A percentile compares a stretch with the other conserved stretches of the same genome.
Conservation (phyloP, 2,113 vertebrate species). For the Axis porcinus region DNA sequence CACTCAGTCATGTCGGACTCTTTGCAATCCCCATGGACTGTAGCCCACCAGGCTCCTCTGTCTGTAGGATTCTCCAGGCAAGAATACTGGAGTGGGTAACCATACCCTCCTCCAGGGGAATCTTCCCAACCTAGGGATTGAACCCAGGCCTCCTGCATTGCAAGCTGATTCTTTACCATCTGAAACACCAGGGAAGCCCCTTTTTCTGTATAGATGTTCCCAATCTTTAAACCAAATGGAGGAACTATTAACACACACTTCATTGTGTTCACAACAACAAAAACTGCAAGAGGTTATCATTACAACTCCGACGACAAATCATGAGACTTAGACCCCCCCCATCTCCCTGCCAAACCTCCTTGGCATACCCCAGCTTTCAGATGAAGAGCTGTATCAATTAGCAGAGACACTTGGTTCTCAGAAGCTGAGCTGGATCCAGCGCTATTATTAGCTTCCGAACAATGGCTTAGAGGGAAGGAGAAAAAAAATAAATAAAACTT, state of each 20-base stretch:
- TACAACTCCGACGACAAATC: neutral
- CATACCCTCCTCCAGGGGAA: neutral
- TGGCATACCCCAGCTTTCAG: neutral
- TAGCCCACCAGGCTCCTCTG: neutral
- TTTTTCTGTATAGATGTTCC: neutral
- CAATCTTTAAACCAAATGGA: neutral
- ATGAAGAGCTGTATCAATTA: neutral
- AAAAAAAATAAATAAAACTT: neutral
- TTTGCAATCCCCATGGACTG: neutral
- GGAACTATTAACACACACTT: neutral
- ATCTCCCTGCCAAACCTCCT: neutral
- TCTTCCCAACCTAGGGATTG: neutral
- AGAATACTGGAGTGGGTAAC: neutral
- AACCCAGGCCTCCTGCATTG: neutral
- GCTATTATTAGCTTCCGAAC: slow-evolving; percentile 38
- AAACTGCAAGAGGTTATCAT: neutral
- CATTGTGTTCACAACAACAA: neutral
- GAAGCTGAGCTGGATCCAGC: neutral
- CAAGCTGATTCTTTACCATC: neutral
- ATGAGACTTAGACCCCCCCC: too few species aligned
- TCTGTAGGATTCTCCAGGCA: neutral
- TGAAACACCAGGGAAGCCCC: neutral
- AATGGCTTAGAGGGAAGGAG: neutral
- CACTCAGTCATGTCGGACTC: neutral
- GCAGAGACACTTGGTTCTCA: neutral